Conservation (phyloP, 2,113 vertebrate species). For the Scopus umbretta region DNA sequence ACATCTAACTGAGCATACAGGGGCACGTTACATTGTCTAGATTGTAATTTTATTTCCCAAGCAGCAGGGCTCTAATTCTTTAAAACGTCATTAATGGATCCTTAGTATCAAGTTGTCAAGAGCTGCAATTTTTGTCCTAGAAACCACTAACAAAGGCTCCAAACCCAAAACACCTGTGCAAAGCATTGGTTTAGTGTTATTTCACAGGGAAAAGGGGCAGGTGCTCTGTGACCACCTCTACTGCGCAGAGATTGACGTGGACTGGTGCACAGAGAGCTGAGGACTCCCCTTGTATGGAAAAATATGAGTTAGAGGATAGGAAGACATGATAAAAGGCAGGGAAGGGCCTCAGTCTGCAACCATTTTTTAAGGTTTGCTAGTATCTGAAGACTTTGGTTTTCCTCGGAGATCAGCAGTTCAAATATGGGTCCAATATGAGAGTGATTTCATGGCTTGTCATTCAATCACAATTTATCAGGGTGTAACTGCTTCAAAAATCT, state of each 20-base stretch:
- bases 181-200: neutral
- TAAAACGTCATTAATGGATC: neutral
- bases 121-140: neutral
- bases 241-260: no score
- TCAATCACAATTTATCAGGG: neutral
- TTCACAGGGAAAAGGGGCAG: neutral
- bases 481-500: neutral
- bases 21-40: neutral
- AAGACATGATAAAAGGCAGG: neutral
- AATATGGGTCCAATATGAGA: neutral
- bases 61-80: neutral
- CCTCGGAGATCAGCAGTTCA: neutral
- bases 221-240: neutral
- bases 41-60: neutral
- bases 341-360: neutral
- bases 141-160: neutral
- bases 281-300: neutral
- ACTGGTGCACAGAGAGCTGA: neutral
- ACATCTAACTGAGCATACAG: neutral
- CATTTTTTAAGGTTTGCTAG: neutral
- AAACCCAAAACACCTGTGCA: neutral
- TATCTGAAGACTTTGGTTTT: neutral
- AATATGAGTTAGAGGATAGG: neutral
- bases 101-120: neutral
- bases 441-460: neutral